phyloP scores from a whole-genome alignment of 2,797 vertebrate species.

The Notamacropus eugenii region DNA sequence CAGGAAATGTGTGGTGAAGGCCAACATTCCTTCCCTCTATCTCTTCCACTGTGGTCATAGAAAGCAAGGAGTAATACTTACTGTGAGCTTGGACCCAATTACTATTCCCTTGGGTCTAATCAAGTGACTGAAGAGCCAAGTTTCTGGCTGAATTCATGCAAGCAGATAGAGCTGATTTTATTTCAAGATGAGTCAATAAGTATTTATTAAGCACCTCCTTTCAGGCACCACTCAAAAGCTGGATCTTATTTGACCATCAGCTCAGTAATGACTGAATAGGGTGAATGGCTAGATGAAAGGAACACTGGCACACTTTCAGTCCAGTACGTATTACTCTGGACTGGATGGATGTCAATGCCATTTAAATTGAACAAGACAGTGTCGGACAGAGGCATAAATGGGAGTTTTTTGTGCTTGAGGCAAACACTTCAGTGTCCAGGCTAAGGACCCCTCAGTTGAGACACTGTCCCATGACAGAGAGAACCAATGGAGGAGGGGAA shows the following conservation, averaged over 20 bases:
- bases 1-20: constrained; percentile 62
- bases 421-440: not conserved
- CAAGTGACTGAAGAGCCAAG: constrained; percentile 61
- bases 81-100: constrained; percentile 57
- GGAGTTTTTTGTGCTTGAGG: not conserved
- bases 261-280: not conserved
- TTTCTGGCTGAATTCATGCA: constrained; percentile 63
- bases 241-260: not conserved
- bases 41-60: constrained; percentile 53
- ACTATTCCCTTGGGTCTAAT: constrained; percentile 56
- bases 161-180: constrained; percentile 5
- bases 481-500: not conserved
- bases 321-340: constrained; percentile 26
- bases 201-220: not conserved
- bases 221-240: not conserved
- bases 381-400: not conserved
- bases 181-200: not conserved
- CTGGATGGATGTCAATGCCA: constrained; percentile 22
- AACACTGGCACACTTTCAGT: constrained; percentile 20
- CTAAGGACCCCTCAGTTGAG: not conserved
- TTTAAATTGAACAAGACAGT: constrained; percentile 29
- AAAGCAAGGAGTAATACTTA: constrained; percentile 65
- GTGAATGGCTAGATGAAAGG: not conserved
- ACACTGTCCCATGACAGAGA: not conserved
- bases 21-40: constrained; percentile 69